A percentile compares a stretch with the other conserved stretches of the same genome.
Conservation (phyloP, 2,888 invertebrate genomes). For the Heliconius hortense region DNA sequence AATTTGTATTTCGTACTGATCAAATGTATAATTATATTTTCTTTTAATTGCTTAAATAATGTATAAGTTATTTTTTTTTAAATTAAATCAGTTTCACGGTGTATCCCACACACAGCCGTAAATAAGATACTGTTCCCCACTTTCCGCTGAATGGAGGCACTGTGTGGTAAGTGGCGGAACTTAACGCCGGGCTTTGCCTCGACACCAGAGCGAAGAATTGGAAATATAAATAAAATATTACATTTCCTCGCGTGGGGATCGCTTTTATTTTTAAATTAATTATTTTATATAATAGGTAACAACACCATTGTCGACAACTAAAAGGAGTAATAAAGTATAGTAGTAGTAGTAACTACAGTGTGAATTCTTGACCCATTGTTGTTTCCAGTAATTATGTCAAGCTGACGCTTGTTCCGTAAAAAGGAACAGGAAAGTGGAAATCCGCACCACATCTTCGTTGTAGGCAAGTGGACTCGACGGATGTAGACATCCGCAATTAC, state of each 20-base stretch:
- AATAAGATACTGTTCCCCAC: too few species aligned
- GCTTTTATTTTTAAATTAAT: too few species aligned
- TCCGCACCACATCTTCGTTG: slow-evolving; percentile 54
- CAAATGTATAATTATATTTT: neutral
- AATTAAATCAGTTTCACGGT: too few species aligned
- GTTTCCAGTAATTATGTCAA: slow-evolving; percentile 24
- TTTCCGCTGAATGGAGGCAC: too few species aligned
- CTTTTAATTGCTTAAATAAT: neutral
- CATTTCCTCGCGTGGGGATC: too few species aligned
- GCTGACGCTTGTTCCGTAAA: slow-evolving; percentile 25
- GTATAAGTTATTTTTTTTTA: neutral
- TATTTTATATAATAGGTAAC: too few species aligned
- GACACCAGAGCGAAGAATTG: too few species aligned
- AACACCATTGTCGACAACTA: neutral
- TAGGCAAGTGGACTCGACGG: slow-evolving; percentile 48
- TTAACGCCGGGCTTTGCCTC: too few species aligned
- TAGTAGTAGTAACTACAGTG: neutral
- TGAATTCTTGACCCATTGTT: slow-evolving; percentile 20
- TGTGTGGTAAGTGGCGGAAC: too few species aligned
- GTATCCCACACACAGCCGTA: too few species aligned
- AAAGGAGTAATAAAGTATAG: too few species aligned
- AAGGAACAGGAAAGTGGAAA: slow-evolving; percentile 49
- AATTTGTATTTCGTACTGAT: neutral
- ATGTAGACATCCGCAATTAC: slow-evolving; percentile 58
- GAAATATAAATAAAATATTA: too few species aligned